These are phyloP conservation scores for Dynastes hyllus DNA, from an alignment of 2,888 invertebrate species.

Conservation along the genomic window DNA sequence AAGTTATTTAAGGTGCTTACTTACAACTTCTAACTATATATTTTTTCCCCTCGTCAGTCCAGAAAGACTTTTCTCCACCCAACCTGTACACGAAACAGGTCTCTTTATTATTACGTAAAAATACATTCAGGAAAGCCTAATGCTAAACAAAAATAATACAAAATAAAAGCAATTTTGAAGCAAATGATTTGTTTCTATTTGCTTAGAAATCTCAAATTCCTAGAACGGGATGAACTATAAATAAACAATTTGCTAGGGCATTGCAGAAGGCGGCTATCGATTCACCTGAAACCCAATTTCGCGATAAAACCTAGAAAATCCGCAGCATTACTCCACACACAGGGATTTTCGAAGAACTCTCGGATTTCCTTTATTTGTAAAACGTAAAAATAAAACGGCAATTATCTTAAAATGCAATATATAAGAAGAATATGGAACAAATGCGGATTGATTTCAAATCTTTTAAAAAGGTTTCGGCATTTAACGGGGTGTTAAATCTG, in stretches of 20 bases:
- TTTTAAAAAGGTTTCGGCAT: conserved; percentile 31
- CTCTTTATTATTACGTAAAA: no score
- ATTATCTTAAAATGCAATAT: conserved; percentile 36
- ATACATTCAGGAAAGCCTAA: no score
- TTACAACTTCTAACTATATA: no score
- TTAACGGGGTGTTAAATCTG: conserved; percentile 31
- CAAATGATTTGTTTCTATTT: background rate
- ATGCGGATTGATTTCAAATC: conserved; percentile 24
- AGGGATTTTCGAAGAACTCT: background rate
- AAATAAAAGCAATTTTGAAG: no score
- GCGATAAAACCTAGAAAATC: background rate
- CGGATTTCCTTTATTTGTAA: background rate
- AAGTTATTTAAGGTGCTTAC: no score
- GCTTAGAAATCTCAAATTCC: background rate
- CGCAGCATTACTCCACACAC: background rate
- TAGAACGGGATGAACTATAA: background rate
- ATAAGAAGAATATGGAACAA: background rate
- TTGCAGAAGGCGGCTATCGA: background rate
- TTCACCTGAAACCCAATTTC: conserved; percentile 4
- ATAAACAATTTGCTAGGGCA: background rate
- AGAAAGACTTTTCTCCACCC: no score
- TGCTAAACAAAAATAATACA: no score
- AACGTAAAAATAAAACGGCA: conserved; percentile 13
- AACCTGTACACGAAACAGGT: no score
- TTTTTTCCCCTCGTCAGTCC: no score